Evolutionary conservation across 2,797 vertebrate species (phyloP).

Genomic region (Octomys mimax): DNA sequence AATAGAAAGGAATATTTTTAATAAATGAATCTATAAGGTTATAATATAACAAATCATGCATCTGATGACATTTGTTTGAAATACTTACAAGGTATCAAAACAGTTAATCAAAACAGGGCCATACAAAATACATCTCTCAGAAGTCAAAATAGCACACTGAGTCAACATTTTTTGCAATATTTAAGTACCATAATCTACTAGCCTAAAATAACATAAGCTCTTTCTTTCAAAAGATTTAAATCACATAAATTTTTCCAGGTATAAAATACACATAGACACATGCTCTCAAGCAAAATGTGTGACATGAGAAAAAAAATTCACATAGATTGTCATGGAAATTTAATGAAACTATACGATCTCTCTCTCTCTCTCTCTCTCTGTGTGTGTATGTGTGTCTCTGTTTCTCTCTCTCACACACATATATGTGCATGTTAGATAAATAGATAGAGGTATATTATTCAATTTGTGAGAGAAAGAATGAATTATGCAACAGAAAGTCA

Average conservation of each 20-base stretch:
- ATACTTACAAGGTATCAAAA: neutral
- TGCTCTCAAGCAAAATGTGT: neutral
- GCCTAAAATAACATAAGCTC: neutral
- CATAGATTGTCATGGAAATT: neutral
- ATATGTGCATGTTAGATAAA: too few relatives aligned
- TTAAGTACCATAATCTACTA: neutral
- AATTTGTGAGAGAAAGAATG: neutral
- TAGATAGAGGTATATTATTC: too few relatives aligned
- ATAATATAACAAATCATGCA: neutral
- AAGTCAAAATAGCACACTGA: neutral
- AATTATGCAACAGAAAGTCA: neutral
- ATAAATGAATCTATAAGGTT: neutral
- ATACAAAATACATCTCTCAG: neutral
- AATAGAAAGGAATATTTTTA: neutral
- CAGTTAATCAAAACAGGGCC: neutral
- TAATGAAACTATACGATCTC: neutral
- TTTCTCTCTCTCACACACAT: neutral
- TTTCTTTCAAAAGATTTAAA: neutral
- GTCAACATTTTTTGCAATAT: neutral
- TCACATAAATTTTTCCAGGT: too few relatives aligned
- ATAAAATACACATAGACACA: neutral
- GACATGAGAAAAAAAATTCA: neutral
- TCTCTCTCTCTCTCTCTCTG: neutral
- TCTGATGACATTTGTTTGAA: neutral
- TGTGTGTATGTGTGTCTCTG: neutral